Base-by-base conservation (phyloP, 2,113 vertebrate species). In the Plotosus lineatus region DNA sequence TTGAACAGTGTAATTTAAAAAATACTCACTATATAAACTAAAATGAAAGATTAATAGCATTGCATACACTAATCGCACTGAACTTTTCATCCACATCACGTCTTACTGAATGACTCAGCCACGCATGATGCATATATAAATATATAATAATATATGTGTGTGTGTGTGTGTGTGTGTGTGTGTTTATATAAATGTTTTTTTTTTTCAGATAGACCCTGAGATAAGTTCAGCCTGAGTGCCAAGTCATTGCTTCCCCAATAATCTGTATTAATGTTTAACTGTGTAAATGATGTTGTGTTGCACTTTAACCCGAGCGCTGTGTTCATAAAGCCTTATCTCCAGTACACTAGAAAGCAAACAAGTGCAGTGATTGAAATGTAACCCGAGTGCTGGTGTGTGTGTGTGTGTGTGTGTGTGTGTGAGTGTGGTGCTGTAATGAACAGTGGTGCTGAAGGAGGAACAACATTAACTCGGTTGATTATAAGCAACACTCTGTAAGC, bases 191-290 rank as follows among this genome's bases (percentile, higher is more conserved):
- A n/a, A n/a, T 10, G 46, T 48, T 48, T 46, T 26, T 15, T 42
- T 42, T 21, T n/a, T 9, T 56, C 26, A 9, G 26, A n/a, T 44
- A 42, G 23, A 71, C n/a, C 15, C 68, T 71, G 42, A 71, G 44
- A 71, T 28, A 28, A 69, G n/a, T 31, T 69, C 38, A 5, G 71
- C 56, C 56, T 58, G 63, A 46, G 48, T 74, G 65, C 7, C 77
- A 40, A 65, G 46, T 82, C 69, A 38, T 69, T 63, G 38, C 23
- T 72, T 74, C 28, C 21, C 50, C 40, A 42, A 55, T 76, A 2
- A 15, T 71, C 40, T 6, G 73, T 79, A 55, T 86, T 82, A 86
- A 86, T 86, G 74, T 80, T 86, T 84, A 84, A 84, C 85, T 23
- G 17, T 48, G 19, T 23, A n/a, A 9, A 63, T 73, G 44, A 38